A percentile compares a stretch with the other conserved stretches of the same genome.
Evolutionary conservation across 1,140 invertebrate genomes (phyloP).

Genomic region (Panagrolaimus sp.): DNA sequence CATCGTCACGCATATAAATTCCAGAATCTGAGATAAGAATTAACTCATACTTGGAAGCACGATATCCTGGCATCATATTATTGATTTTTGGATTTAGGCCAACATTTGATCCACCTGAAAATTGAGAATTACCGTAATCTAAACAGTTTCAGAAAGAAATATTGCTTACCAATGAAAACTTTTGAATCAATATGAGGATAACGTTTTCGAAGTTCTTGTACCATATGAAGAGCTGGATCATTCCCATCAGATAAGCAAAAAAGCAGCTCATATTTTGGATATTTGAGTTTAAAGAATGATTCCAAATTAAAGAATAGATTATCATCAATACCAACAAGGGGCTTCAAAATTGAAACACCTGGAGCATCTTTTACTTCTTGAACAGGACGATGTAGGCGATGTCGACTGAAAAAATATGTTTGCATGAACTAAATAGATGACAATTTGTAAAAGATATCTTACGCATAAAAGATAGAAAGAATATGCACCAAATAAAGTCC

Average conservation of each 20-base stretch:
- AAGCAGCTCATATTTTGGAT: constrained; percentile 85
- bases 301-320: constrained; percentile 88
- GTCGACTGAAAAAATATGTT: constrained; percentile 38
- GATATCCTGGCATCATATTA: constrained; percentile 92
- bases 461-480: constrained; percentile 53
- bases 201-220: constrained; percentile 77
- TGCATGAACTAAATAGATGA: constrained; percentile 5
- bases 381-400: constrained; percentile 61
- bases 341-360: constrained; percentile 90
- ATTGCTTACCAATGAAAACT: no score
- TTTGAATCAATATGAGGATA: constrained; percentile 80
- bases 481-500: constrained; percentile 54
- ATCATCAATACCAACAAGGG: constrained; percentile 86
- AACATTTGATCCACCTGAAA: constrained; percentile 72
- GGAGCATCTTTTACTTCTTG: constrained; percentile 60
- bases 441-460: constrained; percentile 24
- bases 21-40: constrained; percentile 92
- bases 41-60: constrained; percentile 75
- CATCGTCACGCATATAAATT: constrained; percentile 89
- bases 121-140: no score
- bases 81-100: constrained; percentile 99
- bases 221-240: constrained; percentile 82
- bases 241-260: constrained; percentile 90
- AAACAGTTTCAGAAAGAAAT: no score
- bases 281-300: constrained; percentile 90